phyloP scores from a whole-genome alignment of 2,797 vertebrate genomes.

The Onychomys arenicola region DNA sequence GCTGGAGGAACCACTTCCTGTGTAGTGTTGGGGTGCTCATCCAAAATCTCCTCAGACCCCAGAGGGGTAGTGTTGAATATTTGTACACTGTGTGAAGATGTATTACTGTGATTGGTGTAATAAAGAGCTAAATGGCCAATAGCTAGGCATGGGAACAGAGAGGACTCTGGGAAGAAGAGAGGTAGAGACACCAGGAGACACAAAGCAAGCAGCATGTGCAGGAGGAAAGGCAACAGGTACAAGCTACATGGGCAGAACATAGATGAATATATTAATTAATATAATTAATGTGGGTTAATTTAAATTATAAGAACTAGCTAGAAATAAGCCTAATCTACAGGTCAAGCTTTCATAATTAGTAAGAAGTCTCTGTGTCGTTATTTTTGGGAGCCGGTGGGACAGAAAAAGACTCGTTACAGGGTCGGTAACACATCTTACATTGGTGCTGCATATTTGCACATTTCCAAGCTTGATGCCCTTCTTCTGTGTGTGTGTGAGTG shows the following conservation, averaged over 20 bases:
- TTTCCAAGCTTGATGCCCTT: neutral
- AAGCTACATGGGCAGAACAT: neutral
- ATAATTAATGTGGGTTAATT: neutral
- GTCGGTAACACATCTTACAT: too few relatives aligned
- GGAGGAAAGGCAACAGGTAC: neutral
- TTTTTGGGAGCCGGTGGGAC: too few relatives aligned
- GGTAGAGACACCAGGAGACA: neutral
- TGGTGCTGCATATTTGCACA: neutral
- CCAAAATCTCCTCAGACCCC: neutral
- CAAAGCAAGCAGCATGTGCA: neutral
- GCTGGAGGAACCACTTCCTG: neutral
- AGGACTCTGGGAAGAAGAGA: neutral
- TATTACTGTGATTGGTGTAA: neutral
- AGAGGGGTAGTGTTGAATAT: neutral
- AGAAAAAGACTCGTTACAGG: too few relatives aligned
- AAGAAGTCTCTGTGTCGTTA: too few relatives aligned
- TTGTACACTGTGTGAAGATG: neutral
- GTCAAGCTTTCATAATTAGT: too few relatives aligned
- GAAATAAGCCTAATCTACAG: neutral
- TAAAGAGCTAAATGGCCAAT: neutral
- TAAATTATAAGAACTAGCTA: neutral
- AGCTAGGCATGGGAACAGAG: neutral
- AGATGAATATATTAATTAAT: neutral
- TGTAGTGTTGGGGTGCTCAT: neutral
- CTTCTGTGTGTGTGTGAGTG: neutral